Evolutionary conservation across 2,888 invertebrate genomes (phyloP).

Genomic region (Ischnura elegans): DNA sequence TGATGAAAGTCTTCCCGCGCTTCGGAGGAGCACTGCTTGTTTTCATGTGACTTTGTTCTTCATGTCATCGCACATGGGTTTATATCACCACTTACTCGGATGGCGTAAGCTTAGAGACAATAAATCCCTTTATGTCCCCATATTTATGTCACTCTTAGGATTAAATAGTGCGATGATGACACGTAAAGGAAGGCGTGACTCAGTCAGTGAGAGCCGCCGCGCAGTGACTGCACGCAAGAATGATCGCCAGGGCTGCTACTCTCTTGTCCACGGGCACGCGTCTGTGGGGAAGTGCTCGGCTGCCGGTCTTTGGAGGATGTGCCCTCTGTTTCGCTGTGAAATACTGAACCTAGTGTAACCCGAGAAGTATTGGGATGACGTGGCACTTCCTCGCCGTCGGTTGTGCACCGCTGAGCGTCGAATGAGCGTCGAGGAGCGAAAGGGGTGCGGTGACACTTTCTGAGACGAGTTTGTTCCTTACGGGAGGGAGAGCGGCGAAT

Average conservation of each 20-base stretch:
- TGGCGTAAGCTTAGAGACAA: neutral
- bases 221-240: neutral
- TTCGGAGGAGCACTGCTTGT: neutral
- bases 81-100: neutral
- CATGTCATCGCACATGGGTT: neutral
- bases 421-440: neutral
- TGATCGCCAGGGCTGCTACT: neutral
- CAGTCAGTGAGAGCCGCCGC: neutral
- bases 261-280: neutral
- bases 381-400: neutral
- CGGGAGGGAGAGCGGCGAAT: neutral
- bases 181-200: neutral
- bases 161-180: slow-evolving; percentile 6
- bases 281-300: neutral
- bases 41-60: neutral
- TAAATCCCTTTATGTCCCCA: neutral
- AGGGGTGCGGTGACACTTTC: neutral
- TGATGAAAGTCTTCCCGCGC: too few relatives aligned
- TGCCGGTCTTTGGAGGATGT: neutral
- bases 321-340: neutral
- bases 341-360: neutral
- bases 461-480: neutral
- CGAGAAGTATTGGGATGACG: slow-evolving; percentile 3
- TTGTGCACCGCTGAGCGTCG: slow-evolving; percentile 14
- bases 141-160: slow-evolving; percentile 6